Evolutionary conservation across 1,140 invertebrate species (phyloP).

Genomic region (Bacillus rossius): DNA sequence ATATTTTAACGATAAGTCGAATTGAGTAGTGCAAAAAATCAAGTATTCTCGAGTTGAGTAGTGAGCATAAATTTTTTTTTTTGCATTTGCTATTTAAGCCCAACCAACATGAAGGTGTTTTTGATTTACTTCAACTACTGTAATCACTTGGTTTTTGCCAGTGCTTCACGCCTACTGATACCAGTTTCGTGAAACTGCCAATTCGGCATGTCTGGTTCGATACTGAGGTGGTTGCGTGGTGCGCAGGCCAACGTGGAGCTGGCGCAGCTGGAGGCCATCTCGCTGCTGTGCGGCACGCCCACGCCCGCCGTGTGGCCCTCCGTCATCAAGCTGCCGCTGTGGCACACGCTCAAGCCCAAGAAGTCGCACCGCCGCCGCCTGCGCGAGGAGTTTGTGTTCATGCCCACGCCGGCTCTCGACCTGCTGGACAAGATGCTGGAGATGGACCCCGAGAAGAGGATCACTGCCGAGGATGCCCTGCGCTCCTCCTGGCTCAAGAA

Average conservation of each 20-base stretch:
- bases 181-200: too few relatives aligned
- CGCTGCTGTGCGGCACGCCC: constrained; percentile 91
- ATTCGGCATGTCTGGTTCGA: too few relatives aligned
- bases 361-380: constrained; percentile 82
- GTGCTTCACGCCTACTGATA: too few relatives aligned
- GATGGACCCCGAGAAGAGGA: constrained; percentile 88
- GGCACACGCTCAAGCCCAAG: constrained; percentile 89
- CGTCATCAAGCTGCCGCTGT: constrained; percentile 91
- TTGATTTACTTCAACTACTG: too few relatives aligned
- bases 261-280: constrained; percentile 93
- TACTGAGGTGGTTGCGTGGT: too few relatives aligned
- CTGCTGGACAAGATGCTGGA: constrained; percentile 96
- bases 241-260: constrained; percentile 80
- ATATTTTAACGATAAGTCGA: too few relatives aligned
- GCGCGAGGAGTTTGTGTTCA: constrained; percentile 85
- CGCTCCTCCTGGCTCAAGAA: constrained; percentile 92
- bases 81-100: too few relatives aligned
- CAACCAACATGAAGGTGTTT: too few relatives aligned
- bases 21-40: too few relatives aligned
- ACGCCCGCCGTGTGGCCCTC: constrained; percentile 96
- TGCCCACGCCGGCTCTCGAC: constrained; percentile 86
- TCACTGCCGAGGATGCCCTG: constrained; percentile 92
- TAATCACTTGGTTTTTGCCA: too few relatives aligned
- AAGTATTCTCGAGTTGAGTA: too few relatives aligned
- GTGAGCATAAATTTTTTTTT: too few relatives aligned